Evolutionary conservation across 2,113 vertebrate genomes (phyloP).

Genomic region (Zapus hudsonius): DNA sequence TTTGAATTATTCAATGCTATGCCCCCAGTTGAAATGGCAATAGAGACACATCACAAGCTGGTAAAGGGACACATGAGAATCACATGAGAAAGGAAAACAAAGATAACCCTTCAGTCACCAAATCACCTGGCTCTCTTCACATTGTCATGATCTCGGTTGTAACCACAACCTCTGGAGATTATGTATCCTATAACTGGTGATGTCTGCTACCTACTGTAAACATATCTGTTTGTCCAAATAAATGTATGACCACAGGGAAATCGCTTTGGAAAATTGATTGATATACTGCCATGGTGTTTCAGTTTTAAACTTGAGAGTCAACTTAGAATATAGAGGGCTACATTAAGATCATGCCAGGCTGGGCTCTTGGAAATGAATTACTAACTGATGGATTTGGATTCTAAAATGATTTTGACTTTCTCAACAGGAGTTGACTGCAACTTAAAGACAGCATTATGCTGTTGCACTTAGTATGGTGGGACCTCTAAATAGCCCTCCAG

Average conservation of each 20-base stretch:
- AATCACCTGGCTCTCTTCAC: neutral
- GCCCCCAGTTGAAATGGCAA: neutral
- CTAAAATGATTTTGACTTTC: constrained; percentile 65
- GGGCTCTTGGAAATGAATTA: constrained; percentile 74
- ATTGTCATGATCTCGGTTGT: neutral
- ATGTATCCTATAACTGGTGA: constrained; percentile 56
- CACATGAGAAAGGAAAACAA: neutral
- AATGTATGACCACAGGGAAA: constrained; percentile 72
- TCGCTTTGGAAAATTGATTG: constrained; percentile 75
- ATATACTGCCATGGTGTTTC: constrained; percentile 11
- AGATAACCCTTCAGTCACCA: neutral
- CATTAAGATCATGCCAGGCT: constrained; percentile 46
- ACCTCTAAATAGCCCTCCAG: constrained; percentile 65
- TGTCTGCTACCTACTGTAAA: constrained; percentile 67
- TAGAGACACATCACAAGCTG: neutral
- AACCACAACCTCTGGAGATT: neutral
- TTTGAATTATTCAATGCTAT: constrained; percentile 14
- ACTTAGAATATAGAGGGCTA: constrained; percentile 68
- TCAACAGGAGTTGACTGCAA: constrained; percentile 58
- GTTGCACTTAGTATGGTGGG: constrained; percentile 48
- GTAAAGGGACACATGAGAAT: neutral
- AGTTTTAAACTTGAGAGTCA: constrained; percentile 71
- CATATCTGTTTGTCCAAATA: constrained; percentile 72
- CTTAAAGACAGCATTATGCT: constrained; percentile 63
- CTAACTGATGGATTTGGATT: constrained; percentile 58